phyloP scores from a whole-genome alignment of 2,797 vertebrate species.

The Taenioides sp. region DNA sequence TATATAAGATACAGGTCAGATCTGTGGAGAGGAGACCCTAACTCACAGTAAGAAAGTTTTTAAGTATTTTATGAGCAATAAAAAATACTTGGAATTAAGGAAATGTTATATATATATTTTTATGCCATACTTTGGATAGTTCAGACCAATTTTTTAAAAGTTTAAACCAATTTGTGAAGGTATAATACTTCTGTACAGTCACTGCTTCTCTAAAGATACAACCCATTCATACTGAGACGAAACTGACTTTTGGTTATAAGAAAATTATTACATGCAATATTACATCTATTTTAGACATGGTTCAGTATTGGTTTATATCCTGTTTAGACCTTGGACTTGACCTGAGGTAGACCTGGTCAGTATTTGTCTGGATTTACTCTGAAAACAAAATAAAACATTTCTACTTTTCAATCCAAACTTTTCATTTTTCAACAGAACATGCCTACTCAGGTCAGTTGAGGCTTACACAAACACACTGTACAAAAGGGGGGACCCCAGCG shows the following conservation, averaged over 20 bases:
- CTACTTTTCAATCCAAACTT: neutral
- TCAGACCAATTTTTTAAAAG: too few relatives aligned
- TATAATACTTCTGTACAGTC: too few relatives aligned
- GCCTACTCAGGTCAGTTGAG: slow-evolving; percentile 55
- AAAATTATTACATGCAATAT: neutral
- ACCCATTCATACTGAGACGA: neutral
- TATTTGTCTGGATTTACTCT: too few relatives aligned
- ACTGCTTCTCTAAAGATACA: neutral
- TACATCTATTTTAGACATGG: neutral
- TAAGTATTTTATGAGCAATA: too few relatives aligned
- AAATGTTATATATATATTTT: too few relatives aligned
- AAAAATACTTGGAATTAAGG: too few relatives aligned
- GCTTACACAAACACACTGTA: slow-evolving; percentile 45
- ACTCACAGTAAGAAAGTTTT: too few relatives aligned
- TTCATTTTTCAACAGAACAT: neutral
- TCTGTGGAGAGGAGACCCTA: too few relatives aligned
- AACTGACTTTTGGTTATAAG: neutral
- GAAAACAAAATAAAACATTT: neutral
- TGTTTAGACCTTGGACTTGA: neutral
- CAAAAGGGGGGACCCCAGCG: slow-evolving; percentile 4
- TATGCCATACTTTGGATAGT: too few relatives aligned
- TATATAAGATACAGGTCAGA: too few relatives aligned
- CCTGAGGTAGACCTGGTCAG: too few relatives aligned
- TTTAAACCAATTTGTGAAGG: too few relatives aligned
- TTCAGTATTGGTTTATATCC: neutral